phyloP scores from a whole-genome alignment of 2,888 invertebrate genomes.

The Autographa pulchrina region DNA sequence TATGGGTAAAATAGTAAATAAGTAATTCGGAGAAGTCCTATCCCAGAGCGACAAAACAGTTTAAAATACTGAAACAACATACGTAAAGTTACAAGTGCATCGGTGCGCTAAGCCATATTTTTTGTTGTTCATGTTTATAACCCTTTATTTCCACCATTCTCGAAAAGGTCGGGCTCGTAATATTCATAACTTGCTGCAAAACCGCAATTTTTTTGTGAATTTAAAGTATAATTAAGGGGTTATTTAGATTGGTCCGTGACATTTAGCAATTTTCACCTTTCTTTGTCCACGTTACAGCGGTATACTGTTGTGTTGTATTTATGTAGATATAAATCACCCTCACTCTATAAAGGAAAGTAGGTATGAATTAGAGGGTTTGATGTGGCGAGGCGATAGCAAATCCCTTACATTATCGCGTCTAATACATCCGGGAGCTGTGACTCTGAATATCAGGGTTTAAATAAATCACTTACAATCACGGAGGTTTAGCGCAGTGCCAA shows the following conservation, averaged over 20 bases:
- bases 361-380: conserved; percentile 32
- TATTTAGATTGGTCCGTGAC: conserved; percentile 2
- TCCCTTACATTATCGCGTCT: conserved; percentile 58
- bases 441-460: conserved; percentile 54
- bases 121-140: conserved; percentile 1
- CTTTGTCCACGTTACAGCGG: not conserved
- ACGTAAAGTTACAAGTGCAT: not conserved
- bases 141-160: conserved; percentile 4
- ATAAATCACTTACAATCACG: conserved; percentile 63
- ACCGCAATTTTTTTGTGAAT: not conserved
- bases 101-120: not conserved
- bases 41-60: not conserved
- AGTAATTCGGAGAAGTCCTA: no score
- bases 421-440: conserved; percentile 52
- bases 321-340: not conserved
- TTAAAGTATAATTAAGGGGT: not conserved
- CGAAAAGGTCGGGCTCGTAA: conserved; percentile 1
- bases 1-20: no score
- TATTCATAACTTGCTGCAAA: conserved; percentile 4
- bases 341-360: conserved; percentile 4
- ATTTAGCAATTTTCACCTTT: conserved; percentile 6
- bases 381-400: conserved; percentile 49
- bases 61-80: not conserved
- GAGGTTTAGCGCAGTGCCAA: conserved; percentile 59
- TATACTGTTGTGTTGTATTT: not conserved